Evolutionary conservation across 2,888 invertebrate genomes (phyloP), one percentile per base, ranked within the genome.

Genomic region (Uropetala carovei): DNA sequence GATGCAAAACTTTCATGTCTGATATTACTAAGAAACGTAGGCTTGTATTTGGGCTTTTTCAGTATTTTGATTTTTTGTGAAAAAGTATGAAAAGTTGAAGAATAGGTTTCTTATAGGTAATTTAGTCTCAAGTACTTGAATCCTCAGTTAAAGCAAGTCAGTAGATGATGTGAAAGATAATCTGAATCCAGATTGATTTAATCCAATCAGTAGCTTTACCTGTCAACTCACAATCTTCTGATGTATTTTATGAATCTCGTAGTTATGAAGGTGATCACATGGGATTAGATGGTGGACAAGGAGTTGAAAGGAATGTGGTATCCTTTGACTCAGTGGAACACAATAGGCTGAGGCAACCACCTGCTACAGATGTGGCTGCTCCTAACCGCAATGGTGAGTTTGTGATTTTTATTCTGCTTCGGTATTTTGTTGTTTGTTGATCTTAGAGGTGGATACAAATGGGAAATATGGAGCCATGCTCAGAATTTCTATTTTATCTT

Each of bases 331-430:
- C 89, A 8, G 11, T 68, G 8, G 64, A n/a, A 0, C 89, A 89
- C 43, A 9, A 5, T 16, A 89, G 68, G 27, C 56, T 89, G 58
- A 89, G 89, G 64, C 89, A 56, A 13, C 89, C 60, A 11, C n/a
- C 60, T 43, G 27, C 89, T 10, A 43, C 64, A n/a, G 89, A 89
- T 8, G 64, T n/a, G 30, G 68, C 89, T 8, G n/a, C 64, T 30
- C 64, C 89, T 11, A 89, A 27, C 43, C 60, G 64, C 43, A 89
- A 16, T 89, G 89, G 89, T 89, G 64, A 89, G 89, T 11, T 18
- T 64, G 27, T n/a, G n/a, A n/a, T 30, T 22, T n/a, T n/a, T 16
- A n/a, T 0, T n/a, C 14, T 85, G 22, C 56, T 85, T 58, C 1
- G 13, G 13, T 13, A n/a, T 85, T 57, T 85, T 14, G 11, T 11